Percentiles rank a stretch among this genome's conserved stretches.
phyloP scores from a whole-genome alignment of 2,888 invertebrate species.

The Ormyrus nitidulus region DNA sequence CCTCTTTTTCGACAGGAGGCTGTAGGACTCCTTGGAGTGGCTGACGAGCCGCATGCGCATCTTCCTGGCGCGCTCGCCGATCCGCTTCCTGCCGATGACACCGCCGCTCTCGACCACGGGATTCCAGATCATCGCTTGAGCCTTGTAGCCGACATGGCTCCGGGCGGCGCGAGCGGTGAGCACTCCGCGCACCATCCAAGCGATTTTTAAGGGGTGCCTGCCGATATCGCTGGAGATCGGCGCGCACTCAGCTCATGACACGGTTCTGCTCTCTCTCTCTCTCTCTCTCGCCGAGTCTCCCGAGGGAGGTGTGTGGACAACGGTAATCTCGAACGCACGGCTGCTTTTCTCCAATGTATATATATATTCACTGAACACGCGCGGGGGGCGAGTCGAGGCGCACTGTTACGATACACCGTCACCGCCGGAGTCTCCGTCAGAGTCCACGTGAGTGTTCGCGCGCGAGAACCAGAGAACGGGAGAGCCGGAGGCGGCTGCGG shows the following conservation, averaged over 20 bases:
- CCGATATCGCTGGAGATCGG: not conserved
- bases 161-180: conserved; percentile 6
- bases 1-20: conserved; percentile 74
- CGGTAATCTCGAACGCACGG: not conserved
- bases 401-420: conserved; percentile 14
- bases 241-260: conserved; percentile 35
- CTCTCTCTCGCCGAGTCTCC: not conserved
- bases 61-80: conserved; percentile 64
- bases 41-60: conserved; percentile 74
- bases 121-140: conserved; percentile 40
- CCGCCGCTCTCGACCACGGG: conserved; percentile 71
- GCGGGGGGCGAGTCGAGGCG: not conserved
- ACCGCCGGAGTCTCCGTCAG: conserved; percentile 26
- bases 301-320: too few relatives aligned
- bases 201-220: not conserved
- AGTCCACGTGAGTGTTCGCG: not conserved
- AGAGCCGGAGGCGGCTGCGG: not conserved
- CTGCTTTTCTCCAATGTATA: not conserved
- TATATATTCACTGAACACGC: not conserved
- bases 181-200: conserved; percentile 40
- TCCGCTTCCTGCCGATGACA: conserved; percentile 68
- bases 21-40: conserved; percentile 74
- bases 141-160: conserved; percentile 29
- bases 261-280: conserved; percentile 48
- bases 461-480: not conserved